Evolutionary conservation across 1,140 invertebrate genomes (phyloP).

Genomic region (Cydia splendana): DNA sequence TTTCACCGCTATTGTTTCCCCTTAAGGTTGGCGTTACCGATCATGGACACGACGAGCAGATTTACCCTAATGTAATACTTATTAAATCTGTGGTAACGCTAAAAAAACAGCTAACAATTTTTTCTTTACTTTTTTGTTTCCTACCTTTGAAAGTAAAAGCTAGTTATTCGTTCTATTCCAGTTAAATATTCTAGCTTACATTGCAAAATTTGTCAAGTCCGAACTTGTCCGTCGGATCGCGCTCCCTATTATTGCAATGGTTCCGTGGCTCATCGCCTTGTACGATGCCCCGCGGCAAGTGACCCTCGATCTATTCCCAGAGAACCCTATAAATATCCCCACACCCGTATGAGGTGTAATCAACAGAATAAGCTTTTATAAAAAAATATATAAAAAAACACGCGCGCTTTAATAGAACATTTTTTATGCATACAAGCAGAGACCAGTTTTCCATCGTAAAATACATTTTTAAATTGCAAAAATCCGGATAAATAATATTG

Average conservation of each 20-base stretch:
- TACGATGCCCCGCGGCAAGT: slow-evolving; percentile 2
- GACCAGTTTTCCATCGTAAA: slow-evolving; percentile 8
- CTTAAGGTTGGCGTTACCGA: no score
- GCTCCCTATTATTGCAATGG: slow-evolving; percentile 27
- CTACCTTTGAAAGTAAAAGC: neutral
- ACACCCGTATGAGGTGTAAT: slow-evolving; percentile 18
- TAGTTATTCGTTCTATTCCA: neutral
- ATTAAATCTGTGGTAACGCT: no score
- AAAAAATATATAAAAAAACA: slow-evolving; percentile 19
- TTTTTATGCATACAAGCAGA: slow-evolving; percentile 11
- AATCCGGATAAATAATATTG: slow-evolving; percentile 9
- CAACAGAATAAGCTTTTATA: slow-evolving; percentile 19
- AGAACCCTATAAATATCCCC: slow-evolving; percentile 17
- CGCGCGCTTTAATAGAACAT: slow-evolving; percentile 15
- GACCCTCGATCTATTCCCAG: slow-evolving; percentile 23
- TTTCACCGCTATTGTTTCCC: no score
- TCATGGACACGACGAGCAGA: no score
- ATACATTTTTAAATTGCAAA: slow-evolving; percentile 4
- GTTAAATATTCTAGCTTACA: neutral
- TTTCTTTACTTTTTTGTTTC: no score
- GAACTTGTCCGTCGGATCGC: neutral
- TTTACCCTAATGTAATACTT: no score
- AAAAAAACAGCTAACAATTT: no score
- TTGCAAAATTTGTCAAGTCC: neutral
- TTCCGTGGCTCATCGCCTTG: neutral